Conservation (phyloP, 1,140 invertebrate genomes). For the Diuraphis noxia region DNA sequence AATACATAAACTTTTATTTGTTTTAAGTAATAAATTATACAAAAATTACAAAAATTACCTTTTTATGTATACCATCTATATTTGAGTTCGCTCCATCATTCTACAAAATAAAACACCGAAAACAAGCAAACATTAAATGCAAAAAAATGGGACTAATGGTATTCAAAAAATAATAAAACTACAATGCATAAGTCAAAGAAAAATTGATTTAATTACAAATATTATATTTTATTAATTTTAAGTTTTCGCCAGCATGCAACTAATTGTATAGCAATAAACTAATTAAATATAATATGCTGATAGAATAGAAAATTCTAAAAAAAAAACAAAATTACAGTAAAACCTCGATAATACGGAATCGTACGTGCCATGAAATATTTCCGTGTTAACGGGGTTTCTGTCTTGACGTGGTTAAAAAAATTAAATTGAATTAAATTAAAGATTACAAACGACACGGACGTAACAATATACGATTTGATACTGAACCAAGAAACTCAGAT, state of each 20-base stretch:
- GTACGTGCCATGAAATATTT: no score
- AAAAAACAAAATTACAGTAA: no score
- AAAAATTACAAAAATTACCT: slow-evolving; percentile 31
- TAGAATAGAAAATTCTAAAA: not conserved
- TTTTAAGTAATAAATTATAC: not conserved
- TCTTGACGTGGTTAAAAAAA: no score
- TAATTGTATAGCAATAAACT: not conserved
- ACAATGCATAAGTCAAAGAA: not conserved
- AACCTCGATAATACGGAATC: no score
- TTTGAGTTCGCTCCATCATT: slow-evolving; percentile 26
- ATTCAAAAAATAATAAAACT: slow-evolving; percentile 33
- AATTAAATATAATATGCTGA: not conserved
- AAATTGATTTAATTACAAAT: not conserved
- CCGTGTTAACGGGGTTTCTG: no score
- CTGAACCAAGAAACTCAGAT: no score
- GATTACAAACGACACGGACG: no score
- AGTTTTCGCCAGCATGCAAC: not conserved
- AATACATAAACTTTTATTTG: not conserved
- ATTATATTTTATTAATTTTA: not conserved
- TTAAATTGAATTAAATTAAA: no score
- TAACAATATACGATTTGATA: no score
- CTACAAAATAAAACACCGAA: slow-evolving; percentile 51
- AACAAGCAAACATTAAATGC: slow-evolving; percentile 51
- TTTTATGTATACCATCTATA: slow-evolving; percentile 33
- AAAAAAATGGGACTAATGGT: slow-evolving; percentile 36